Conservation (phyloP, 2,113 vertebrate species). For the Xiphorhynchus elegans region DNA sequence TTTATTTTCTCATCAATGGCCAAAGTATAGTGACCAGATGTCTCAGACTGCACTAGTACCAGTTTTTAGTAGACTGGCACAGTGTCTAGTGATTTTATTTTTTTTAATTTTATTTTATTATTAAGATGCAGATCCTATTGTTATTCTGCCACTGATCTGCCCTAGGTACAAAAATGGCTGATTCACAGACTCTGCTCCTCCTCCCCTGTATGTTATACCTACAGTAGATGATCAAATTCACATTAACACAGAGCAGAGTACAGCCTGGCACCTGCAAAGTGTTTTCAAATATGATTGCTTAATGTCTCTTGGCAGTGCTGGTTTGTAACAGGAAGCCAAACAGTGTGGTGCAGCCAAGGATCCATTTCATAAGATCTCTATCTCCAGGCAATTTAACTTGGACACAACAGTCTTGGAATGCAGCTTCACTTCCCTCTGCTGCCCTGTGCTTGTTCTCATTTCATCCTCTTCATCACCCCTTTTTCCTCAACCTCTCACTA, state of each 20-base stretch:
- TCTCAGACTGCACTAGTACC: conserved; percentile 22
- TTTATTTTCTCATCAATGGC: conserved; percentile 27
- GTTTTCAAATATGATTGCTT: conserved; percentile 67
- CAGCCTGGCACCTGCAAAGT: conserved; percentile 62
- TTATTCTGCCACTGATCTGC: conserved; percentile 1
- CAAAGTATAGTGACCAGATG: conserved; percentile 51
- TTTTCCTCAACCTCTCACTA: not conserved
- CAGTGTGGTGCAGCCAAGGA: conserved; percentile 29
- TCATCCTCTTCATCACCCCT: not conserved
- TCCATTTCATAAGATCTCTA: conserved; percentile 37
- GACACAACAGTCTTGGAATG: not conserved
- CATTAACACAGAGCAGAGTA: conserved; percentile 56
- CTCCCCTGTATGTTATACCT: not conserved
- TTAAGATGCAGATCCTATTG: not conserved
- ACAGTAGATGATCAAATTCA: conserved; percentile 63
- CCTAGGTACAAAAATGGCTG: conserved; percentile 1
- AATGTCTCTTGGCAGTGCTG: conserved; percentile 60
- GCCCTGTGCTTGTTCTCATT: not conserved
- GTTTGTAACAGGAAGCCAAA: conserved; percentile 39
- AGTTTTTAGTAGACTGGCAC: conserved; percentile 37
- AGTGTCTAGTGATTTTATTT: not conserved
- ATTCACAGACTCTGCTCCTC: conserved; percentile 7
- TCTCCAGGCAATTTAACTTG: conserved; percentile 44
- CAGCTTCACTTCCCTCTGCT: not conserved
- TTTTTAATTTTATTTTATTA: not conserved